Conservation (phyloP, 1,140 invertebrate species). For the Homalodisca vitripennis region DNA sequence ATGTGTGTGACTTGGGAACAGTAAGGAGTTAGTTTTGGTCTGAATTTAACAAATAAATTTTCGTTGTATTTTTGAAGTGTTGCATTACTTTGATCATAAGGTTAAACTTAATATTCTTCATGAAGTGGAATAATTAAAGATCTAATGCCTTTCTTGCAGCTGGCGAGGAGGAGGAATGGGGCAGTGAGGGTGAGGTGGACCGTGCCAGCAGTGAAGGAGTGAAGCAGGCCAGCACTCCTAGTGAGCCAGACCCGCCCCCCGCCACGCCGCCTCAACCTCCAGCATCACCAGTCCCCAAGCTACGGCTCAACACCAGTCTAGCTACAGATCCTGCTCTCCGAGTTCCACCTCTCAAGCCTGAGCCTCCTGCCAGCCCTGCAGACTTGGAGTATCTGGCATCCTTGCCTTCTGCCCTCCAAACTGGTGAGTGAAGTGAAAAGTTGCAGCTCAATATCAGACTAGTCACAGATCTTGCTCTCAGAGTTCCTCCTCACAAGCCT, state of each 20-base stretch:
- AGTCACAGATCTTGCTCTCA: constrained; percentile 60
- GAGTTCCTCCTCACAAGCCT: constrained; percentile 39
- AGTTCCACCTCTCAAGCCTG: constrained; percentile 39
- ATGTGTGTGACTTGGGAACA: too few relatives aligned
- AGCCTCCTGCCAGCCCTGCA: constrained; percentile 48
- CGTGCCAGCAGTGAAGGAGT: constrained; percentile 3
- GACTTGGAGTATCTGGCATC: constrained; percentile 46
- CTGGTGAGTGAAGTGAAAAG: constrained; percentile 33
- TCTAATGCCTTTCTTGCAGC: constrained; percentile 27
- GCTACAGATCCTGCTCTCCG: constrained; percentile 60
- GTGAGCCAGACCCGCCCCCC: constrained; percentile 37
- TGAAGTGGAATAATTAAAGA: too few relatives aligned
- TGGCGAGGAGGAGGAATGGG: constrained; percentile 38
- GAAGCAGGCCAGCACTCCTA: constrained; percentile 18
- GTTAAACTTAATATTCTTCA: background rate
- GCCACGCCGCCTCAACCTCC: constrained; percentile 44
- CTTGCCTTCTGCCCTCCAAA: constrained; percentile 50
- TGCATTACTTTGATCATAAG: background rate
- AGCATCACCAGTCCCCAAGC: constrained; percentile 52
- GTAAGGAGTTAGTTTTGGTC: too few relatives aligned
- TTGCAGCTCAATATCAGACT: constrained; percentile 65
- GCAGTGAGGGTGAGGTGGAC: constrained; percentile 34
- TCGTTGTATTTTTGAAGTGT: too few relatives aligned
- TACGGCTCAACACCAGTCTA: constrained; percentile 72
- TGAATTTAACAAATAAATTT: too few relatives aligned